These are phyloP conservation scores for Rhodophaea formosa DNA, from an alignment of 2,888 invertebrate genomes.

Conservation along the genomic window DNA sequence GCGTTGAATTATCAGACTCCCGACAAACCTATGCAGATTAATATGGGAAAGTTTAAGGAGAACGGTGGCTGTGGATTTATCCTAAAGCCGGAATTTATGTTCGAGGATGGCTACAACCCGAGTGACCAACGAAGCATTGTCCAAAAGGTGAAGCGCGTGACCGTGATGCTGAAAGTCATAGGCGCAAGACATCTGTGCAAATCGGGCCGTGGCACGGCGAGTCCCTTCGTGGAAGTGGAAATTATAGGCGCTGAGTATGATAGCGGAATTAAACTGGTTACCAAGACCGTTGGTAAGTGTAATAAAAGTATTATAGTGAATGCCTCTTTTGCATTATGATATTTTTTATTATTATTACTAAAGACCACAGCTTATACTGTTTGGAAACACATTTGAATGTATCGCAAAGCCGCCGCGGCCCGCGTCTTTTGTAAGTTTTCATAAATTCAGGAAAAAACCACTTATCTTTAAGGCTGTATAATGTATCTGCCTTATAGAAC, in stretches of 20 bases:
- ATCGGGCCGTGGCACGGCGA: slow-evolving; percentile 90
- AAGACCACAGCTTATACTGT: too few species aligned
- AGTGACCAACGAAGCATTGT: slow-evolving; percentile 83
- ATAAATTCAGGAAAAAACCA: too few species aligned
- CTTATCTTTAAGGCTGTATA: too few species aligned
- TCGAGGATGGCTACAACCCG: slow-evolving; percentile 89
- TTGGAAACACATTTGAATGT: too few species aligned
- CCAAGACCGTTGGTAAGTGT: slow-evolving; percentile 89
- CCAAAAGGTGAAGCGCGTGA: slow-evolving; percentile 66
- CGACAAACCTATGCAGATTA: slow-evolving; percentile 97
- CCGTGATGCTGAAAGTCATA: slow-evolving; percentile 87
- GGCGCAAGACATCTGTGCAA: slow-evolving; percentile 94
- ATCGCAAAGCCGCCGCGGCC: too few species aligned
- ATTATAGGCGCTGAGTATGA: slow-evolving; percentile 94
- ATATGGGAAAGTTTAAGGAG: slow-evolving; percentile 94
- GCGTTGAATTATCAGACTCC: slow-evolving; percentile 98
- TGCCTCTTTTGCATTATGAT: background rate
- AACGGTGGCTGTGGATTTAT: slow-evolving; percentile 97
- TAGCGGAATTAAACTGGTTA: slow-evolving; percentile 89
- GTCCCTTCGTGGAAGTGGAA: slow-evolving; percentile 96
- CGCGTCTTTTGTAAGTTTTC: too few species aligned
- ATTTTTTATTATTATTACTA: too few species aligned
- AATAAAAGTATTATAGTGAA: background rate
- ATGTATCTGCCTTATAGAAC: too few species aligned
- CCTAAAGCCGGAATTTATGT: slow-evolving; percentile 94